phyloP scores from a whole-genome alignment of 2,113 vertebrate species.

The Notiomystis cincta region DNA sequence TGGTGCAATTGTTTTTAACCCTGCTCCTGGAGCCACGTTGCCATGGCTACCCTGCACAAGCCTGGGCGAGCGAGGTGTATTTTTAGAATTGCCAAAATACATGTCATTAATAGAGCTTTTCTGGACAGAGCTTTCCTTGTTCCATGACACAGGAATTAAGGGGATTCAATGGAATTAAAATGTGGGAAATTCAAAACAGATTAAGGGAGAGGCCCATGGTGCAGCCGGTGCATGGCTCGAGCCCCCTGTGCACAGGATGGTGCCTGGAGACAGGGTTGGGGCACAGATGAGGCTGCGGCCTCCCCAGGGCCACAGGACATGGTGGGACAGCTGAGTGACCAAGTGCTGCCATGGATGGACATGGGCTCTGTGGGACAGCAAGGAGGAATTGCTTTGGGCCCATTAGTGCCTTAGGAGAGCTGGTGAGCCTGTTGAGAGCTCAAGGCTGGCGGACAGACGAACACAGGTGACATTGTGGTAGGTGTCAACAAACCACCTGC shows the following conservation, averaged over 20 bases:
- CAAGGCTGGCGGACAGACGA: background rate
- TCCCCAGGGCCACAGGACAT: background rate
- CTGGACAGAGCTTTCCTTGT: background rate
- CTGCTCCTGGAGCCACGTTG: background rate
- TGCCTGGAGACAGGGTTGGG: background rate
- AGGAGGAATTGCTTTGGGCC: background rate
- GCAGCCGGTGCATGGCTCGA: accelerated
- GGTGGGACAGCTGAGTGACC: background rate
- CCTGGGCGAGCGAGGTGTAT: background rate
- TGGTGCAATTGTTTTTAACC: slow-evolving; percentile 28
- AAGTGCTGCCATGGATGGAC: accelerated
- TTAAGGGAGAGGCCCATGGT: background rate
- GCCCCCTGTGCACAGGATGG: background rate
- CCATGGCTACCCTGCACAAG: background rate
- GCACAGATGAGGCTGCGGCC: accelerated
- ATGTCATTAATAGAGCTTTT: background rate
- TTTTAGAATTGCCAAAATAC: slow-evolving; percentile 56
- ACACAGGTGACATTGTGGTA: background rate
- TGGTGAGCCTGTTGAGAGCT: accelerated
- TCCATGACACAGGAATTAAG: background rate
- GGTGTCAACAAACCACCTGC: too few species aligned
- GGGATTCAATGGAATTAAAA: background rate
- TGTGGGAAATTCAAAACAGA: slow-evolving; percentile 27
- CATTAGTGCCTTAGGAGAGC: background rate
- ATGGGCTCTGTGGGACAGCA: background rate